A percentile compares a stretch with the other conserved stretches of the same genome.
Conservation (phyloP, 2,113 vertebrate genomes). For the Thalassoma bifasciatum region DNA sequence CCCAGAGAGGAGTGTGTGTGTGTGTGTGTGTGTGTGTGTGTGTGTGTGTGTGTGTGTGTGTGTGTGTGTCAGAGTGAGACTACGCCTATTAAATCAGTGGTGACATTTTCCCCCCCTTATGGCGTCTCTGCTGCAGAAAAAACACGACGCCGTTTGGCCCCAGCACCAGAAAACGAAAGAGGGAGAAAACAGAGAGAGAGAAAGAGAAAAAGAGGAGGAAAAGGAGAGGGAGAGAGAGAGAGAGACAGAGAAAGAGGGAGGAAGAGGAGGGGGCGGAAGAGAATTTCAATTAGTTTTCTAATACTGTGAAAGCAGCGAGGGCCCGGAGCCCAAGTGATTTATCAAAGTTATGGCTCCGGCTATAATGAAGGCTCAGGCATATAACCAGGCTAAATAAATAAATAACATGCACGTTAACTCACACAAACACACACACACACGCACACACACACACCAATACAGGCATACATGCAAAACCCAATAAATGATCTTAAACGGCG, state of each 20-base stretch:
- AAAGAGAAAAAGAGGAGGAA: neutral
- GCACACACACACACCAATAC: constrained; percentile 11
- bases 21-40: constrained; percentile 38
- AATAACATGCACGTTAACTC: constrained; percentile 64
- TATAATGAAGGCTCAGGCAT: constrained; percentile 85
- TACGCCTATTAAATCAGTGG: constrained; percentile 80
- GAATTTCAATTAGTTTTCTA: constrained; percentile 87
- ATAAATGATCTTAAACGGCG: constrained; percentile 68
- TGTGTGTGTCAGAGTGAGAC: constrained; percentile 46
- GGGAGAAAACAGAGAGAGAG: constrained; percentile 22
- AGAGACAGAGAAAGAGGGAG: constrained; percentile 26
- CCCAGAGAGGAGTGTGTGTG: constrained; percentile 55
- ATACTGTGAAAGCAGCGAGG: constrained; percentile 82
- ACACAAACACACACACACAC: constrained; percentile 26
- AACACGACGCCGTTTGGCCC: constrained; percentile 63
- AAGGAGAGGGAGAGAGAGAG: constrained; percentile 16
- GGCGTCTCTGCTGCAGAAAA: constrained; percentile 68
- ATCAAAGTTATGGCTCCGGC: constrained; percentile 85
- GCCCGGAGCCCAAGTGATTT: constrained; percentile 84
- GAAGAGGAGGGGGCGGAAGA: constrained; percentile 60
- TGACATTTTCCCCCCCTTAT: constrained; percentile 79
- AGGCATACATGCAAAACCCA: constrained; percentile 22
- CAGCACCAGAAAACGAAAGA: constrained; percentile 34
- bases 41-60: constrained; percentile 41
- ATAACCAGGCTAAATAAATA: constrained; percentile 80